phyloP scores from a whole-genome alignment of 2,888 invertebrate species.

The Pollenia labialis region DNA sequence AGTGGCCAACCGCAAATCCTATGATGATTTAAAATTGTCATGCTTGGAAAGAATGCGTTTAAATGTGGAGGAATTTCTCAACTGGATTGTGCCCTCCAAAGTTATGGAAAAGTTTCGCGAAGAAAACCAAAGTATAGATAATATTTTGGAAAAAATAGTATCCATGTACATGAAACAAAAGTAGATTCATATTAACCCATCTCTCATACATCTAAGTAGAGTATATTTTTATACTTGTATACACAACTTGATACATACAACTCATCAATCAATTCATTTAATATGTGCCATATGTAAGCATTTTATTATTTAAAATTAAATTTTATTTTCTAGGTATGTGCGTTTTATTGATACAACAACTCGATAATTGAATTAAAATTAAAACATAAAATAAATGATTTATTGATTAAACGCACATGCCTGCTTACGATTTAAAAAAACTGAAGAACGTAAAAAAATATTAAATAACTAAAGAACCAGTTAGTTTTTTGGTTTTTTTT shows the following conservation, averaged over 20 bases:
- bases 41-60: conserved; percentile 88
- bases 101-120: conserved; percentile 91
- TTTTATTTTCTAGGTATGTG: conserved; percentile 13
- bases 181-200: conserved; percentile 57
- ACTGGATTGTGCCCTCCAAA: conserved; percentile 91
- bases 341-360: background rate
- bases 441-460: background rate
- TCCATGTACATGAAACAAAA: conserved; percentile 82
- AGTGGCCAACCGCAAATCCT: conserved; percentile 89
- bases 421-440: background rate
- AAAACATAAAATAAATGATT: conserved; percentile 1
- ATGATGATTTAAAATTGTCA: conserved; percentile 85
- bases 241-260: conserved; percentile 16
- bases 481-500: background rate
- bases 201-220: background rate
- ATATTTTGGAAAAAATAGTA: conserved; percentile 87
- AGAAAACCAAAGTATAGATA: conserved; percentile 91
- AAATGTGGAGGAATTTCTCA: conserved; percentile 91
- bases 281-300: conserved; percentile 70
- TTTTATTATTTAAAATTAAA: conserved; percentile 40
- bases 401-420: conserved; percentile 10
- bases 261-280: conserved; percentile 49
- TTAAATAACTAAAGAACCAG: conserved; percentile 3
- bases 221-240: conserved; percentile 36
- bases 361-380: conserved; percentile 17